A percentile compares a stretch with the other conserved stretches of the same genome.
Conservation (phyloP, 2,113 vertebrate genomes). For the Brachypodius melanocephalos region DNA sequence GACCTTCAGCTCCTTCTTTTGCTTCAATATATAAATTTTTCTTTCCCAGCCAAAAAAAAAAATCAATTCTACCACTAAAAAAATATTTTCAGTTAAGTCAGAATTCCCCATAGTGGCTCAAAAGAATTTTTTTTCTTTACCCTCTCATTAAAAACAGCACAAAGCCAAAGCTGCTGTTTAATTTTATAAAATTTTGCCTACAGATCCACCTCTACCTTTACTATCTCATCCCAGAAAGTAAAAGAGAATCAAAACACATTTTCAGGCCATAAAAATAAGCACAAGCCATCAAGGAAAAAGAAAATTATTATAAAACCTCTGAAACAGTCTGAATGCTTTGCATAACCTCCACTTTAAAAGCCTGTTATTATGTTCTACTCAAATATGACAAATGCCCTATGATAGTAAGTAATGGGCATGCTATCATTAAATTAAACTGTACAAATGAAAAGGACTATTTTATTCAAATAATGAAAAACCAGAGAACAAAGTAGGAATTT, state of each 20-base stretch:
- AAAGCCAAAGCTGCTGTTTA: slow-evolving; percentile 3
- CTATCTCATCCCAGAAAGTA: neutral
- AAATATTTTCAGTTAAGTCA: slow-evolving; percentile 21
- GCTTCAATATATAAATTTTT: neutral
- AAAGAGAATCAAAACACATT: slow-evolving; percentile 42
- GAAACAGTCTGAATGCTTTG: neutral
- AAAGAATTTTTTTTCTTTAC: neutral
- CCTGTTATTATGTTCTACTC: slow-evolving; percentile 8
- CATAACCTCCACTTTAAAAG: slow-evolving; percentile 12
- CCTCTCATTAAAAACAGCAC: neutral
- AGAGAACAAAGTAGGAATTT: neutral
- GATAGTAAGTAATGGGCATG: neutral
- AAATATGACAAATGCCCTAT: slow-evolving; percentile 27
- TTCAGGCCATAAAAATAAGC: slow-evolving; percentile 20
- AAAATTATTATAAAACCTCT: neutral
- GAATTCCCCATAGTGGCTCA: slow-evolving; percentile 1
- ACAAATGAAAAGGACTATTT: neutral
- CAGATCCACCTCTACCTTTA: neutral
- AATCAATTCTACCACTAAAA: slow-evolving; percentile 13
- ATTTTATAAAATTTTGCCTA: neutral
- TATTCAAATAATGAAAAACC: neutral
- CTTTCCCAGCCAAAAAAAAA: slow-evolving; percentile 23
- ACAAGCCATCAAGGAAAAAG: neutral
- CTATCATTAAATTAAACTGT: slow-evolving; percentile 1
- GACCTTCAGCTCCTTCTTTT: slow-evolving; percentile 13